Evolutionary conservation across 2,888 invertebrate species (phyloP).

Genomic region (Sminthurides aquaticus): DNA sequence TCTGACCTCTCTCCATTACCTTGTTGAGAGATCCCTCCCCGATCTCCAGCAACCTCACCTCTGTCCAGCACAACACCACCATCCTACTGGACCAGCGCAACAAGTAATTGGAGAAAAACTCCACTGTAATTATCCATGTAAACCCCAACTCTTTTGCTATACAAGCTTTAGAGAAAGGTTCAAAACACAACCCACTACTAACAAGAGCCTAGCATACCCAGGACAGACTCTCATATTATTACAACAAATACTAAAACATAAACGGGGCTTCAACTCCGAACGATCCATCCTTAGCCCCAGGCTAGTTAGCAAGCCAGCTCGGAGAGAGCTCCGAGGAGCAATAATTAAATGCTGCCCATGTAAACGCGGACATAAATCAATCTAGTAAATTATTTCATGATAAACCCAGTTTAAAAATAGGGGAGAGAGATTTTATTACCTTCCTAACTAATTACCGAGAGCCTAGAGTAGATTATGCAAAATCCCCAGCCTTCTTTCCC

Average conservation of each 20-base stretch:
- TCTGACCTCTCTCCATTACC: constrained; percentile 13
- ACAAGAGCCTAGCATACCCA: not conserved
- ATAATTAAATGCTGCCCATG: constrained; percentile 41
- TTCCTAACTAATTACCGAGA: constrained; percentile 17
- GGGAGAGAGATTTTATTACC: constrained; percentile 28
- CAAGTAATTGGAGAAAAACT: not conserved
- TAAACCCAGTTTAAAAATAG: constrained; percentile 40
- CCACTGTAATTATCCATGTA: not conserved
- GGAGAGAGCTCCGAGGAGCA: constrained; percentile 8
- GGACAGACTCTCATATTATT: too few relatives aligned
- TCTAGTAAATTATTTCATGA: constrained; percentile 42
- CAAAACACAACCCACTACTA: not conserved
- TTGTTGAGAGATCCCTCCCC: not conserved
- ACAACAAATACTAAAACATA: too few relatives aligned
- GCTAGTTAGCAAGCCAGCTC: too few relatives aligned
- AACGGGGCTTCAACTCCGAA: too few relatives aligned
- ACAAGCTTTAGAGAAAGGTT: not conserved
- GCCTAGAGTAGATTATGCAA: constrained; percentile 18
- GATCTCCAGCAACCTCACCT: constrained; percentile 7
- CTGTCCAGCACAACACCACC: not conserved
- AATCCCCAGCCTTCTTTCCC: constrained; percentile 15
- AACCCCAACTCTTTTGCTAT: not conserved
- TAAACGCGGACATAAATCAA: constrained; percentile 43
- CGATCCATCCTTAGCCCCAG: too few relatives aligned
- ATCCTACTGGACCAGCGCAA: not conserved